These are phyloP conservation scores for Herpailurus yagouaroundi DNA, from an alignment of 2,113 vertebrate species.

Conservation along the genomic window DNA sequence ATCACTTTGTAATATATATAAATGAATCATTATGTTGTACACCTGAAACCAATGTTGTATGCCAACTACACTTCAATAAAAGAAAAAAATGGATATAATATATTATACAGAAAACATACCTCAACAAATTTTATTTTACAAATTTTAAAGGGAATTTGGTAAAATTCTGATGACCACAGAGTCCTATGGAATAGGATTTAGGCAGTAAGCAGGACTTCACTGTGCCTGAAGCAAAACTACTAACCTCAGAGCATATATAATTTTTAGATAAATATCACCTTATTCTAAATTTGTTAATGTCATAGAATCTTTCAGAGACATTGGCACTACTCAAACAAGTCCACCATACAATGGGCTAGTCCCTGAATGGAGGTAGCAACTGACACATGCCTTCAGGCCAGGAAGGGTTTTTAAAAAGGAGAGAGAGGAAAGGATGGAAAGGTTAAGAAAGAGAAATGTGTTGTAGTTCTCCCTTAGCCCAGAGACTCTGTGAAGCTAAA, in stretches of 20 bases:
- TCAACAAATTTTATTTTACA: background rate
- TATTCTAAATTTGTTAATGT: background rate
- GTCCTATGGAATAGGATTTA: background rate
- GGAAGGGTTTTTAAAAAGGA: background rate
- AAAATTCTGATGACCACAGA: background rate
- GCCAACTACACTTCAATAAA: background rate
- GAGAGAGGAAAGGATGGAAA: background rate
- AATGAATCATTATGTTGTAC: background rate
- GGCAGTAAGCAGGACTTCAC: background rate
- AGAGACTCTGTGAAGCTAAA: background rate
- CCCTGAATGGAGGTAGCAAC: background rate
- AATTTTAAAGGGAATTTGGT: background rate
- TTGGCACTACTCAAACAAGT: background rate
- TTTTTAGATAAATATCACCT: conserved; percentile 2
- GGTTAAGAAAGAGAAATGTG: background rate
- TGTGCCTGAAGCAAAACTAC: background rate
- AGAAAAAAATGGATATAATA: background rate
- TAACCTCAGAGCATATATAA: background rate
- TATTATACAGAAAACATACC: background rate
- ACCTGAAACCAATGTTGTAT: background rate
- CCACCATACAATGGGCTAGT: background rate
- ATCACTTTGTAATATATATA: background rate
- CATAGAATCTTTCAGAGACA: background rate
- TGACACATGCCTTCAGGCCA: background rate
- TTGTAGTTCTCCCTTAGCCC: background rate